Evolutionary conservation across 1,140 invertebrate species (phyloP), one percentile per base, ranked within the genome.

Genomic region (Adoxophyes honmai): DNA sequence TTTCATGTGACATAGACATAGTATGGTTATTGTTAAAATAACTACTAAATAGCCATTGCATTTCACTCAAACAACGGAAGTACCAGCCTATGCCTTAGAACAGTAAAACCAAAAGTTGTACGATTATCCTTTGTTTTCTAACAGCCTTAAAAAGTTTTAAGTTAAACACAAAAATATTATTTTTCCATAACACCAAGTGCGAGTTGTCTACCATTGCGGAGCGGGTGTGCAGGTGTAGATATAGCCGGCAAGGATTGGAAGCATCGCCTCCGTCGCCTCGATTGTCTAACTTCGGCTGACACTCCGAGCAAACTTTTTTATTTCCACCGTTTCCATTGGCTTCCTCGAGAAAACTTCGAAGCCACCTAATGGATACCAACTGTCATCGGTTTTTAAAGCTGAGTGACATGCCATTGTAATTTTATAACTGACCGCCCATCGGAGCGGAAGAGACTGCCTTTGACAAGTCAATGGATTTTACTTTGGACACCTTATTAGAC

Each of bases 241-340:
- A 52, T 52, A 34, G 9, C 51, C 28, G 51, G 28, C 10, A 52
- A 52, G 51, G 51, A 34, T 52, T 52, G 13, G 33, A 52, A 33
- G 28, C 42, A 28, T 16, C 39, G 39, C 4, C 16, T 48, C 36
- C 11, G 16, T 52, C 44, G 34, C 39, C 37, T 34, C 57, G 57
- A 63, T 57, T 68, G 62, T 62, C 60, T 57, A 71, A 75, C 64
- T 73, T 73, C 34, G 51, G 56, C 70, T 72, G 68, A 73, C 70
- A 77, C 66, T 73, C 65, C 34, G 62, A 42, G 55, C 64, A 60
- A 75, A 74, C 64, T 77, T 73, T 77, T 77, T 75, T 74, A 70
- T 74, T 77, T 69, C 68, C 57, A 52, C 52, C 53, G 55, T 62
- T 52, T 68, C 66, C 68, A 77, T 77, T 77, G 75, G 72, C 70